These are phyloP conservation scores for Cydia splendana DNA, from an alignment of 1,140 invertebrate genomes.

Conservation along the genomic window DNA sequence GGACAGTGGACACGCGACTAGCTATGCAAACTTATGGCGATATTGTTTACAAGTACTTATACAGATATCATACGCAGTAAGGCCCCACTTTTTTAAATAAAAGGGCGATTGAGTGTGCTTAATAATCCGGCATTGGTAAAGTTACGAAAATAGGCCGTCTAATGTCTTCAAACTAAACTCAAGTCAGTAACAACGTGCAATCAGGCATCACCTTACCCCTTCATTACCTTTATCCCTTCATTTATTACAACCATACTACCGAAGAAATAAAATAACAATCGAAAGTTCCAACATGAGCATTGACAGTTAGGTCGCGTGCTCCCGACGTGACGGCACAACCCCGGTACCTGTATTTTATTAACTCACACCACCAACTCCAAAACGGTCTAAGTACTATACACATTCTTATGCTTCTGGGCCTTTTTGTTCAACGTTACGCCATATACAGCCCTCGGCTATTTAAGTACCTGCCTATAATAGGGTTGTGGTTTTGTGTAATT, in stretches of 20 bases:
- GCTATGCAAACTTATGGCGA: background rate
- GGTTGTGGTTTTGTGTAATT: conserved; percentile 30
- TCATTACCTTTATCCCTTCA: background rate
- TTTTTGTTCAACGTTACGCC: background rate
- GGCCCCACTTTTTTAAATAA: too few relatives aligned
- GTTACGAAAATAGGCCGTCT: too few relatives aligned
- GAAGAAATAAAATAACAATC: conserved; percentile 18
- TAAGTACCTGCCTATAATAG: conserved; percentile 18
- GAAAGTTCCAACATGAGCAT: conserved; percentile 5
- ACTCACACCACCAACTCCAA: background rate
- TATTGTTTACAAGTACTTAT: background rate
- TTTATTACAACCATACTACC: conserved; percentile 5
- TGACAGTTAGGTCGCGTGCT: conserved; percentile 30
- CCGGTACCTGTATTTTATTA: conserved; percentile 25
- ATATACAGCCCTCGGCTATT: conserved; percentile 18
- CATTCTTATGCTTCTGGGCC: background rate
- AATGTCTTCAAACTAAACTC: background rate
- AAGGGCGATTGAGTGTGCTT: too few relatives aligned
- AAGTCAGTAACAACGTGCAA: background rate
- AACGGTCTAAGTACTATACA: background rate
- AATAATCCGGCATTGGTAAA: too few relatives aligned
- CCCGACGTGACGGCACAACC: conserved; percentile 16
- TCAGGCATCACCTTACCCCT: conserved; percentile 11
- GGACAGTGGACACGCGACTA: too few relatives aligned
- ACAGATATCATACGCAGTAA: too few relatives aligned